phyloP scores from a whole-genome alignment of 2,113 vertebrate species.

The Alces alces region DNA sequence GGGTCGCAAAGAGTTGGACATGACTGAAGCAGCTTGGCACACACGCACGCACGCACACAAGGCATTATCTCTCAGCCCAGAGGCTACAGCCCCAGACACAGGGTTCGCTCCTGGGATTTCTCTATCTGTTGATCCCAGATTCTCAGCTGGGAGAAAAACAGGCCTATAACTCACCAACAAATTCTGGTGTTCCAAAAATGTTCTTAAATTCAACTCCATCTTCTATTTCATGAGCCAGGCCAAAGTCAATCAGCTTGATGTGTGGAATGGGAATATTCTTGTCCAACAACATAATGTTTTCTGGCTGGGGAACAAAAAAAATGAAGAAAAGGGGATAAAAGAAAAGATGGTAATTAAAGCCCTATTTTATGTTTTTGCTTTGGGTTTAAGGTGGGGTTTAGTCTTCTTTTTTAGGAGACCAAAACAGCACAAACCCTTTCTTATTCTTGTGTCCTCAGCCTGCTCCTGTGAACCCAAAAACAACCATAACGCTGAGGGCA shows the following conservation, averaged over 20 bases:
- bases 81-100: neutral
- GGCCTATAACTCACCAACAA: conserved; percentile 87
- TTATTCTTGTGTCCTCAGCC: neutral
- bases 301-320: conserved; percentile 86
- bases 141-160: neutral
- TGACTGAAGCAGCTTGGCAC: neutral
- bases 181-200: conserved; percentile 98
- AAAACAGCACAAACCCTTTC: neutral
- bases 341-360: conserved; percentile 41
- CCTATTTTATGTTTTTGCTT: conserved; percentile 22
- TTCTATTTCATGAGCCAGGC: conserved; percentile 94
- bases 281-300: conserved; percentile 99
- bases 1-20: rapidly evolving
- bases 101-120: neutral
- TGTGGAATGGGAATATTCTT: conserved; percentile 88
- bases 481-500: neutral
- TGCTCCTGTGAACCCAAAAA: neutral
- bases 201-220: conserved; percentile 96
- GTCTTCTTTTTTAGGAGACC: conserved; percentile 17
- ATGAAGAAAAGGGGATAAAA: neutral
- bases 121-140: neutral
- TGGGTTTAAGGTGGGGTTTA: conserved; percentile 11
- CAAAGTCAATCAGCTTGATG: conserved; percentile 98
- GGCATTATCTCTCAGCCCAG: neutral
- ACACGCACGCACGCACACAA: neutral